Evolutionary conservation across 2,888 invertebrate genomes (phyloP).

Genomic region (Chrysina gloriosa): DNA sequence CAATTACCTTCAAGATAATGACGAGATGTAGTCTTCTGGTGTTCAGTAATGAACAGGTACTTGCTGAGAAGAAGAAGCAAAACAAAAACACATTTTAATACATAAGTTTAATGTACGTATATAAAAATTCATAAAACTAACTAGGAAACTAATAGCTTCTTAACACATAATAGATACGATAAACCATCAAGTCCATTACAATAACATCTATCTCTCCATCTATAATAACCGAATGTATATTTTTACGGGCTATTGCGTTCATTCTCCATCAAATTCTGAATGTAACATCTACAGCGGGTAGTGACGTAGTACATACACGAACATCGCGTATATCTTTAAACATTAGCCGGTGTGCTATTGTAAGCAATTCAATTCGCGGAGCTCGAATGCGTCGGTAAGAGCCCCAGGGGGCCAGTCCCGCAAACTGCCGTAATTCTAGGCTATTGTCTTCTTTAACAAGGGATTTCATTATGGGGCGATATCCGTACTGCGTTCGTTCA

Average conservation of each 20-base stretch:
- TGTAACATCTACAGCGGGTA: background rate
- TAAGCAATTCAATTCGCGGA: conserved; percentile 41
- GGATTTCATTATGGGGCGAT: conserved; percentile 44
- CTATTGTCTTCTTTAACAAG: conserved; percentile 46
- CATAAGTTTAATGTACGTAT: too few species aligned
- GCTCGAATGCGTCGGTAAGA: conserved; percentile 39
- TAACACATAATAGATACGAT: background rate
- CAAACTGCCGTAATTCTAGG: conserved; percentile 45
- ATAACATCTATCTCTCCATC: background rate
- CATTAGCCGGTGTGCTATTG: conserved; percentile 43
- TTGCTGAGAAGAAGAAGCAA: too few species aligned
- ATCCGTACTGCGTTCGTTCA: conserved; percentile 27
- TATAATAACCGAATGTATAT: conserved; percentile 28
- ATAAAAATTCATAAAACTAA: too few species aligned
- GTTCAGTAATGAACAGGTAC: too few species aligned
- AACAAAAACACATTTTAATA: too few species aligned
- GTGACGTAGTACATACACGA: too few species aligned
- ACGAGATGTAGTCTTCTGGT: too few species aligned
- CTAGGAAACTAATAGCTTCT: background rate
- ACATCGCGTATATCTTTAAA: conserved; percentile 29
- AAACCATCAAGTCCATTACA: conserved; percentile 12
- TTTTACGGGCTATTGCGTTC: conserved; percentile 24
- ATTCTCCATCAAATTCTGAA: conserved; percentile 5
- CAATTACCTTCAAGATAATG: too few species aligned
- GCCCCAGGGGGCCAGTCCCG: conserved; percentile 42